Conservation (phyloP, 1,140 invertebrate species). For the Drosophila orena region DNA sequence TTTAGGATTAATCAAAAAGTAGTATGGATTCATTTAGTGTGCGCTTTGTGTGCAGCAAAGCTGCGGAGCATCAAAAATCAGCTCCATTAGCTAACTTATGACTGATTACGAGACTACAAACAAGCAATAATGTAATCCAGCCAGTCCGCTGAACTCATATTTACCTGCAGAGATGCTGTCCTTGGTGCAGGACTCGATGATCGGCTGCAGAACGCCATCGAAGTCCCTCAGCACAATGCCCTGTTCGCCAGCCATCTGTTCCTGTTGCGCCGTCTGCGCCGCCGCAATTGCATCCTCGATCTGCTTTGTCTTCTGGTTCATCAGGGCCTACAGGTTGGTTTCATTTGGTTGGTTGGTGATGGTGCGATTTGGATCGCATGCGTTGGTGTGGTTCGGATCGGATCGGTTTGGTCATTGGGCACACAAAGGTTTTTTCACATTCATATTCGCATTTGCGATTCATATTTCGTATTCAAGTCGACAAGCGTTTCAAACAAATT, state of each 20-base stretch:
- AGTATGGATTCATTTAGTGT: conserved; percentile 30
- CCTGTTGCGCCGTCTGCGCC: conserved; percentile 91
- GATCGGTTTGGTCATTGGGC: conserved; percentile 49
- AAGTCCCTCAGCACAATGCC: conserved; percentile 93
- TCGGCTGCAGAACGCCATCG: conserved; percentile 94
- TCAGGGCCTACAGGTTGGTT: conserved; percentile 88
- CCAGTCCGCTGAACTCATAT: conserved; percentile 43
- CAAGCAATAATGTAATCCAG: conserved; percentile 36
- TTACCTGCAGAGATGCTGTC: conserved; percentile 97
- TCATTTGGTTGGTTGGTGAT: conserved; percentile 30
- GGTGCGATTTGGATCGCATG: conserved; percentile 57
- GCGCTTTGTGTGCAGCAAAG: conserved; percentile 16
- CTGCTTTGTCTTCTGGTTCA: conserved; percentile 94
- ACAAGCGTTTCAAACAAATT: conserved; percentile 65
- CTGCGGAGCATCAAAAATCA: conserved; percentile 5
- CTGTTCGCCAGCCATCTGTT: conserved; percentile 90
- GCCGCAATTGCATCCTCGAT: conserved; percentile 94
- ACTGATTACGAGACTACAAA: conserved; percentile 36
- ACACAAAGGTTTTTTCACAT: conserved; percentile 46
- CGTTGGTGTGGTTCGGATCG: conserved; percentile 31
- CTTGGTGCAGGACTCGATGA: conserved; percentile 98
- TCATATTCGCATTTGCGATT: conserved; percentile 34
- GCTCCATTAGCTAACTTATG: conserved; percentile 19
- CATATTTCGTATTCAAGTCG: conserved; percentile 38
- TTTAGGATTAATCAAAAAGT: conserved; percentile 39